Evolutionary conservation across 1,140 invertebrate species (phyloP), one percentile per base, ranked within the genome.

Genomic region (Asbolus verrucosus): DNA sequence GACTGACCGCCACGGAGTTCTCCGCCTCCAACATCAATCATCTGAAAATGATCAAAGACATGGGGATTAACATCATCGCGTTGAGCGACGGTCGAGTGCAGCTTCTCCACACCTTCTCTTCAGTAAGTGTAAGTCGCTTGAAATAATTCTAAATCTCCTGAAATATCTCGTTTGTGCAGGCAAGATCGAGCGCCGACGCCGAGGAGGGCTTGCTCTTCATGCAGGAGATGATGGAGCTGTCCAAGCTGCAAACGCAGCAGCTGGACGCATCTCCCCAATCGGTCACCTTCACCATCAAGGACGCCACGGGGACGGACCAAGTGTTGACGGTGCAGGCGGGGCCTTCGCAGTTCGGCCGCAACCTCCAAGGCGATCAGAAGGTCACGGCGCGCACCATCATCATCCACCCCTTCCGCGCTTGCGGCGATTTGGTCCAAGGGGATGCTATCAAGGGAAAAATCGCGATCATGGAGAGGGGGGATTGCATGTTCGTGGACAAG

Each of bases 401-500:
- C 31, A 90, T 90, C 1, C 81, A 85, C 59, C 94, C 94, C 9
- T 82, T 87, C 2, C 82, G 88, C 27, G 91, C 86, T 6, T 98
- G 94, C 84, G 81, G 78, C 0, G 78, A 86, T n/a, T 76, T 94
- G 2, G 76, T 82, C 8, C 93, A 95, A 79, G 77, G 9, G 13
- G 39, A 71, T 80, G 0, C 79, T 85, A 66, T 71, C 19, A 82
- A 81, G 59, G 93, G 90, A 3, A 91, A 91, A 74, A 94, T 98
- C 76, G 93, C 88, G 0, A 84, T 99, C 4, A 88, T 96, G 38
- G 88, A 92, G 77, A 85, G 97, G 16, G 96, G 96, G 0, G 90
- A 92, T 75, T 99, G 97, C 81, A 97, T 97, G 84, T 99, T 99
- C 81, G 89, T 97, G 8, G 94, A 98, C 73, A 99, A 98, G 86